phyloP scores from a whole-genome alignment of 2,797 vertebrate genomes.

The Kryptopterus vitreolus region DNA sequence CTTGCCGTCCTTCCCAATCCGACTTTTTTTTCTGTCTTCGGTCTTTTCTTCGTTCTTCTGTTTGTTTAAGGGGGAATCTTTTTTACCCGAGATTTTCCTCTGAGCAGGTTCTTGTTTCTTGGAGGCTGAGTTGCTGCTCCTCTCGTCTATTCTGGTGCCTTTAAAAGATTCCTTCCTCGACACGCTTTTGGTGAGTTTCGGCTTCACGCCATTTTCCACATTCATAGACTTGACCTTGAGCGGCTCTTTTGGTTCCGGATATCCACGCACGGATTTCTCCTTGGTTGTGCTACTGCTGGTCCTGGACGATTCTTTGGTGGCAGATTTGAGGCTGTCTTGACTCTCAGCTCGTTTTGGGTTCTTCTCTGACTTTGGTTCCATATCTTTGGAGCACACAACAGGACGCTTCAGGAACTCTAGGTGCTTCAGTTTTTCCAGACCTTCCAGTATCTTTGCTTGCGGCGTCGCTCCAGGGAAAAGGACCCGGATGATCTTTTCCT shows the following conservation, averaged over 20 bases:
- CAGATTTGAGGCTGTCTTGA: constrained; percentile 80
- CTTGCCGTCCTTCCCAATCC: constrained; percentile 61
- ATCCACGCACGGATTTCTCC: constrained; percentile 60
- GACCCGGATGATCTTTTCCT: constrained; percentile 80
- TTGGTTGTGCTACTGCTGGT: constrained; percentile 55
- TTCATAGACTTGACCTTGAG: constrained; percentile 67
- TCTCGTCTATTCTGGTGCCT: constrained; percentile 73
- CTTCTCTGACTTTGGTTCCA: constrained; percentile 64
- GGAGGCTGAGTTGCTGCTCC: constrained; percentile 17
- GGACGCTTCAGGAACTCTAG: constrained; percentile 78
- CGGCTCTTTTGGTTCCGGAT: constrained; percentile 53
- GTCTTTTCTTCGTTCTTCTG: constrained; percentile 72
- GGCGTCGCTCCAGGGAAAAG: constrained; percentile 83
- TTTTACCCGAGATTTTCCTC: constrained; percentile 65
- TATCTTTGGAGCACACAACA: constrained; percentile 69
- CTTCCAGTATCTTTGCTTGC: constrained; percentile 77
- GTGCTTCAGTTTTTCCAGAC: constrained; percentile 79
- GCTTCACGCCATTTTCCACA: constrained; percentile 46
- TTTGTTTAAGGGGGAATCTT: constrained; percentile 63
- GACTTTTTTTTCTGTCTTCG: constrained; percentile 64
- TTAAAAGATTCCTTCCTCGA: constrained; percentile 67
- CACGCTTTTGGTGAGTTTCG: constrained; percentile 55
- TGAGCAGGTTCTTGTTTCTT: constrained; percentile 65
- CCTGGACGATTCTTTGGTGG: constrained; percentile 67
- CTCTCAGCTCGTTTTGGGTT: constrained; percentile 77